Evolutionary conservation across 2,797 vertebrate species (phyloP).

Genomic region (Poeciliopsis gracilis): DNA sequence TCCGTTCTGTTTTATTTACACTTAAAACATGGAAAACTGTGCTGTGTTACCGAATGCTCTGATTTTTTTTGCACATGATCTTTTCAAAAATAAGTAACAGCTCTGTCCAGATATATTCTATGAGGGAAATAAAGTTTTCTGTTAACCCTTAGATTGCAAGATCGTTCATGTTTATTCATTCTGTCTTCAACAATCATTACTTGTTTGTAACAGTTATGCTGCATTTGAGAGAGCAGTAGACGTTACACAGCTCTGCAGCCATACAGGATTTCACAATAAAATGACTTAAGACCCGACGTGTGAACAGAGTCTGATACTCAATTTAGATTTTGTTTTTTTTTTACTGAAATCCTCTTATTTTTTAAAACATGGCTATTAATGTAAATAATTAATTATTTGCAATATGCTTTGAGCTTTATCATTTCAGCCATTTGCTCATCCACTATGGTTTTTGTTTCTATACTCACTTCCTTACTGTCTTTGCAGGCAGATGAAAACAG

Average conservation of each 20-base stretch:
- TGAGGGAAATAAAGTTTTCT: background rate
- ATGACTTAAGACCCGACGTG: background rate
- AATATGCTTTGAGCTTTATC: background rate
- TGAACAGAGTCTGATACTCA: too few species aligned
- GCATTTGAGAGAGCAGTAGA: background rate
- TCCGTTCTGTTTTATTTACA: background rate
- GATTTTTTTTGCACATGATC: too few species aligned
- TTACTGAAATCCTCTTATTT: too few species aligned
- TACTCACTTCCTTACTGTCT: slow-evolving; percentile 48
- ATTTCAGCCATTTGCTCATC: background rate
- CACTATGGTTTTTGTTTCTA: slow-evolving; percentile 1
- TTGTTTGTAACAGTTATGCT: background rate
- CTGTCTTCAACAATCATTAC: background rate
- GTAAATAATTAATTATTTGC: too few species aligned
- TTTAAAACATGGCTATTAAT: too few species aligned
- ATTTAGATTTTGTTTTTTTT: too few species aligned
- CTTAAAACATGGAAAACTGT: background rate
- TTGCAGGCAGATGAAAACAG: slow-evolving; percentile 33
- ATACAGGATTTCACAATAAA: background rate
- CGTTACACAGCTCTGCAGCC: background rate
- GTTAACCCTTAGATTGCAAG: background rate
- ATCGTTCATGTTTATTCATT: background rate
- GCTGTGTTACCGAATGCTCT: background rate
- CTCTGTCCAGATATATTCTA: background rate
- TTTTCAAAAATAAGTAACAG: background rate